Base-by-base conservation (phyloP, 2,888 invertebrate species). In the Dolichopus griseipennis region DNA sequence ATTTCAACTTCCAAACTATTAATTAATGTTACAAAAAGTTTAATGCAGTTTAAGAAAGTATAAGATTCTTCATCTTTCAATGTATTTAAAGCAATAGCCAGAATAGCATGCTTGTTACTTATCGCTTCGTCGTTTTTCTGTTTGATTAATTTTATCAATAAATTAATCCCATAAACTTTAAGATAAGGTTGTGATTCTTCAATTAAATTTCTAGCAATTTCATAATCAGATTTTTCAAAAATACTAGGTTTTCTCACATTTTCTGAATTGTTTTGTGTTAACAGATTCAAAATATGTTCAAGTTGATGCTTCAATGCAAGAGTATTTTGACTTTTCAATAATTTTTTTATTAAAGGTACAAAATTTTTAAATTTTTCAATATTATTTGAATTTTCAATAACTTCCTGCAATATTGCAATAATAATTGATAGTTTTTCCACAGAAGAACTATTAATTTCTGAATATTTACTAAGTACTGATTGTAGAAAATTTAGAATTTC, bases 21-120 rank as follows among this genome's bases (percentile, higher is more conserved):
- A 15, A 78, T 72, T 62, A 82, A 66, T 1, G 74, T 74, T 20
- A 76, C 77, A 71, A 82, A 76, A 0, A 82, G 70, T 7, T 79
- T 75, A 41, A 82, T 78, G 63, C 79, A 78, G 71, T 81, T 82
- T 1, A 82, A 74, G 67, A 79, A 82, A 1, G 79, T 77, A 64
- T 81, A 82, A 2, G 81, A 81, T 62, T 82, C 82, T 27, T 74
- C 74, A 33, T 76, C 73, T 67, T 77, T 79, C 0, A 82, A 73
- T 0, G 77, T 75, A 21, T 75, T 72, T 68, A 82, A 61, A 0
- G 80, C 78, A 52, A 81, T 69, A 0, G 79, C 81, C 22, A 80
- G 72, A 3, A 81, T 75, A 1, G 77, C 71, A 70, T 79, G 79
- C 3, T 74, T 70, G 66, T 81, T 80, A 0, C 75, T 67, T 18